These are phyloP conservation scores for Anabacerthia variegaticeps DNA, from an alignment of 2,797 vertebrate species.

Conservation along the genomic window DNA sequence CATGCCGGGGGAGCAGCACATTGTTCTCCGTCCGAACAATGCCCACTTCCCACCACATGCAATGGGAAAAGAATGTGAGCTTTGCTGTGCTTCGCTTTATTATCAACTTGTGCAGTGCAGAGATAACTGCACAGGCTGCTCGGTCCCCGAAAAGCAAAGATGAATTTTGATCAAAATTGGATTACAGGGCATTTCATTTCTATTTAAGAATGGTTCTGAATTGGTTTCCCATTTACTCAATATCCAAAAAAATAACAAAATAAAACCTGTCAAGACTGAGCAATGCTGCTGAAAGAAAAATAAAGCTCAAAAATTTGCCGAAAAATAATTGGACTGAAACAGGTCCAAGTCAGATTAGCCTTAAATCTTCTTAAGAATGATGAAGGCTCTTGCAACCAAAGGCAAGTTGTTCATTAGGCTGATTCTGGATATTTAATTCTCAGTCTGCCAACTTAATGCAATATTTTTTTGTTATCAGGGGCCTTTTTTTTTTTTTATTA, in stretches of 20 bases:
- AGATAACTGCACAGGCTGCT: slow-evolving; percentile 4
- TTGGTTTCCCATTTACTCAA: slow-evolving; percentile 55
- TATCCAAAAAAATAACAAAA: slow-evolving; percentile 48
- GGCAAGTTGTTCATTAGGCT: slow-evolving; percentile 57
- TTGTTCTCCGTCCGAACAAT: slow-evolving; percentile 58
- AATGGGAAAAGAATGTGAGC: slow-evolving; percentile 33
- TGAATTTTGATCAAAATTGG: slow-evolving; percentile 68
- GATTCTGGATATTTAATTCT: slow-evolving; percentile 52
- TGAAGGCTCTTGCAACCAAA: slow-evolving; percentile 53
- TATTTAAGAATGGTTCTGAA: slow-evolving; percentile 63
- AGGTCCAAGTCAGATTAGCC: slow-evolving; percentile 52
- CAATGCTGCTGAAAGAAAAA: slow-evolving; percentile 32
- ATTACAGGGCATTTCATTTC: slow-evolving; percentile 58
- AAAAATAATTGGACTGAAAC: slow-evolving; percentile 47
- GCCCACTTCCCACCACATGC: not conserved
- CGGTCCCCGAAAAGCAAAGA: slow-evolving; percentile 44
- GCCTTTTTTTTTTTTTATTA: not conserved
- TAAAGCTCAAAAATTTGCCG: not conserved
- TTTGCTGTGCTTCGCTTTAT: slow-evolving; percentile 23
- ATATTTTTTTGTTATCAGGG: slow-evolving; percentile 28
- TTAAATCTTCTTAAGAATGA: slow-evolving; percentile 63
- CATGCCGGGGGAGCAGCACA: not conserved
- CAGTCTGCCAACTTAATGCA: slow-evolving; percentile 6
- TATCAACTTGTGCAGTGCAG: slow-evolving; percentile 51
- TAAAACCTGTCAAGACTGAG: slow-evolving; percentile 45